A percentile compares a stretch with the other conserved stretches of the same genome.
Evolutionary conservation across 2,113 vertebrate species (phyloP).

Genomic region (Pongo pygmaeus): DNA sequence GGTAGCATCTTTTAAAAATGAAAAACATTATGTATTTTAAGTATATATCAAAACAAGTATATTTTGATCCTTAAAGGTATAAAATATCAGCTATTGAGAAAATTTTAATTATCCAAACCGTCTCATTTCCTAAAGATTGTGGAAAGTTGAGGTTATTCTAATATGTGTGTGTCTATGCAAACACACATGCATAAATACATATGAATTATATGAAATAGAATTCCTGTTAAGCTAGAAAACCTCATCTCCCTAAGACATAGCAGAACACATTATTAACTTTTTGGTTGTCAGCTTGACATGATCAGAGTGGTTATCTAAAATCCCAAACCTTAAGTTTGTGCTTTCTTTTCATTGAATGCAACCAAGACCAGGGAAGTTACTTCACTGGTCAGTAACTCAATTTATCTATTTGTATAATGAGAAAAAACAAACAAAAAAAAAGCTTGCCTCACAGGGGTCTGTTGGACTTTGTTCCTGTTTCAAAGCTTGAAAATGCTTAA

Average conservation of each 20-base stretch:
- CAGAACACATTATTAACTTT: constrained; percentile 46
- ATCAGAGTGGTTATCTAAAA: constrained; percentile 61
- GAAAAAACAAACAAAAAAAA: constrained; percentile 56
- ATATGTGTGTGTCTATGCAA: not conserved
- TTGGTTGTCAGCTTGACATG: constrained; percentile 35
- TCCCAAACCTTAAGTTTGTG: constrained; percentile 38
- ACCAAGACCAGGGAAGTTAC: constrained; percentile 42
- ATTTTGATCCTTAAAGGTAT: not conserved
- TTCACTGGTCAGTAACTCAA: constrained; percentile 58
- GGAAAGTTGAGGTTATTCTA: not conserved
- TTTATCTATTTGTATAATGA: constrained; percentile 55
- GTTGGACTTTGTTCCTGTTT: constrained; percentile 62
- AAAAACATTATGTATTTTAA: constrained; percentile 39
- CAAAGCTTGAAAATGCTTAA: constrained; percentile 61
- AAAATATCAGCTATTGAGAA: not conserved
- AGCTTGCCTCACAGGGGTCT: constrained; percentile 55
- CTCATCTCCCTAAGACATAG: not conserved
- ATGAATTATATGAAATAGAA: constrained; percentile 29
- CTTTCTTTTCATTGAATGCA: constrained; percentile 56
- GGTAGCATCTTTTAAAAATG: constrained; percentile 3
- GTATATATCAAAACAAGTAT: constrained; percentile 34
- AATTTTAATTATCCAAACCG: constrained; percentile 23
- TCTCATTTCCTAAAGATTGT: constrained; percentile 17
- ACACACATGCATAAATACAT: not conserved
- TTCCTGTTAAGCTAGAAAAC: constrained; percentile 39